Base-by-base conservation (phyloP, 2,888 invertebrate genomes). In the Hartigia nigra region DNA sequence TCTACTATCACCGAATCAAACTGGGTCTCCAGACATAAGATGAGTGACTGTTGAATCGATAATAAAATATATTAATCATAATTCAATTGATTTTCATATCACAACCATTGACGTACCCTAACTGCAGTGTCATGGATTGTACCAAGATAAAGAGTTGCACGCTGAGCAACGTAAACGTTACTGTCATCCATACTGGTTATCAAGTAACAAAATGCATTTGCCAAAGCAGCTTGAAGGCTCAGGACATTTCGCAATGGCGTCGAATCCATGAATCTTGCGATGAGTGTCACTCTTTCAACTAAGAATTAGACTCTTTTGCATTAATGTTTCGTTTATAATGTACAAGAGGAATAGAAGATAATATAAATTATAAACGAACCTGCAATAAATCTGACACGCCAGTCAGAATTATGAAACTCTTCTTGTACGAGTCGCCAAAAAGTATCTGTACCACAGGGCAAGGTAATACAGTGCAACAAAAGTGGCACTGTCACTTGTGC, bases 1-100 rank as follows among this genome's bases (percentile, higher is more conserved):
- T 99, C 99, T 80, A 97, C 96, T 81, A 99, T 98, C 82, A 99
- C 98, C 81, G 97, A 94, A 93, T 99, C 99, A 93, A 99, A 99
- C 93, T 99, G 99, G 0, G 97, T 97, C 93, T 99, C 99, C 92
- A 99, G 92, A 92, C 99, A 99, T 93, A 96, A 95, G 78, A 98
- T 95, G 82, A 98, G 93, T 79, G 97, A 95, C 96, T 97, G 92
- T 55, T 23, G 9, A 55, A 55, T 3, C 0, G 36, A 32, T 78
- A 23, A 76, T 12, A 77, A 77, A 34, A 12, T 74, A 23, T 74
- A 14, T 77, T 70, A 35, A 70, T 31, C 12, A 72, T 1, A 0
- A 55, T 55, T 78, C 34, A 32, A 12, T 12, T 77, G 1, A 23
- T 76, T 34, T 34, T 77, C 70, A 55, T 76, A 69, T 34, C 4